phyloP scores from a whole-genome alignment of 2,113 vertebrate species.

The Chaetodon trifascialis region DNA sequence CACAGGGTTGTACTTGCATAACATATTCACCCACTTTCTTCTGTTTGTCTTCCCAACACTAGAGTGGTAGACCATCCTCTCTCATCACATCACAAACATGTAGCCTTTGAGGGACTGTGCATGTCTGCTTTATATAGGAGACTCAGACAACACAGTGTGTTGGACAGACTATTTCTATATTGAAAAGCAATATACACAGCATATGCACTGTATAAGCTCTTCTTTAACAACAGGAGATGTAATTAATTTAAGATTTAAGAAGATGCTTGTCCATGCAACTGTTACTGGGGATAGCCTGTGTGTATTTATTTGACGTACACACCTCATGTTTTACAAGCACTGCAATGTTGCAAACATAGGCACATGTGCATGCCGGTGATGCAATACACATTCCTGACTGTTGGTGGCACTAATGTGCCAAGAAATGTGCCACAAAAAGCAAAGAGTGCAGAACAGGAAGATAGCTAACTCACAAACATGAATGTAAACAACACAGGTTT shows the following conservation, averaged over 20 bases:
- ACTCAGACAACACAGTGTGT: slow-evolving; percentile 10
- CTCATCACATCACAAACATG: slow-evolving; percentile 22
- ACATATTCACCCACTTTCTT: slow-evolving; percentile 32
- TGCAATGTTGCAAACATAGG: not conserved
- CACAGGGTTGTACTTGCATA: slow-evolving; percentile 23
- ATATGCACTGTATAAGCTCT: not conserved
- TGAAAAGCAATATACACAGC: not conserved
- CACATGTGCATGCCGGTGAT: not conserved
- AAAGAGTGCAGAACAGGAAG: not conserved
- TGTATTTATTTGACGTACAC: not conserved
- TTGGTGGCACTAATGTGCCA: not conserved
- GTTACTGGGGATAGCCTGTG: not conserved
- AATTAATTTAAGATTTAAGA: not conserved
- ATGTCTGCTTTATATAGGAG: slow-evolving; percentile 14
- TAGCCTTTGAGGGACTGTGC: slow-evolving; percentile 19
- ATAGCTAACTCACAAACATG: not conserved
- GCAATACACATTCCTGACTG: too few relatives aligned
- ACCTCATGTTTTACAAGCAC: not conserved
- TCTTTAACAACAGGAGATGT: not conserved
- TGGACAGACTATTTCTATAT: not conserved
- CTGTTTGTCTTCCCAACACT: slow-evolving; percentile 23
- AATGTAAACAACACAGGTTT: not conserved
- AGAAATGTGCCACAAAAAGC: not conserved
- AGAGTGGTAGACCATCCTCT: slow-evolving; percentile 4
- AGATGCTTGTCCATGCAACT: not conserved